These are phyloP conservation scores for Tupaia tana DNA, from an alignment of 2,113 vertebrate species.

Conservation along the genomic window DNA sequence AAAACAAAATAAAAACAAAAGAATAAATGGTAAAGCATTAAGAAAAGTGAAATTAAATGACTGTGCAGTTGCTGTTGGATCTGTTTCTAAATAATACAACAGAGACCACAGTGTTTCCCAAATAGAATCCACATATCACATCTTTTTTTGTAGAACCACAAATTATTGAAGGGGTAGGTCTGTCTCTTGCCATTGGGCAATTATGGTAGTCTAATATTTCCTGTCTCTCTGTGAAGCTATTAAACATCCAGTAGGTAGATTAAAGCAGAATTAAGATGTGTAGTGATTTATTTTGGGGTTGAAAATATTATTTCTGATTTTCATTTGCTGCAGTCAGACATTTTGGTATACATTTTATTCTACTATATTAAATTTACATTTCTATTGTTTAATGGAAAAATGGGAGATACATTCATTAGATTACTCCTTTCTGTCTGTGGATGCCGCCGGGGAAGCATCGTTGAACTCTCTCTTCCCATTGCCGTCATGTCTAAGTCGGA, in stretches of 20 bases:
- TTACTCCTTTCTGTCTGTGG: too few relatives aligned
- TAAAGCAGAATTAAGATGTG: constrained; percentile 15
- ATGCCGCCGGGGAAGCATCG: too few relatives aligned
- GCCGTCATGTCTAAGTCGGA: too few relatives aligned
- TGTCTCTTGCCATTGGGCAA: not conserved
- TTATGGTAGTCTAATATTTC: constrained; percentile 32
- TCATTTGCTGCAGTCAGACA: not conserved
- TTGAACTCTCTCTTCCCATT: too few relatives aligned
- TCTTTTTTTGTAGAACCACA: not conserved
- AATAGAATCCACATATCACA: constrained; percentile 16
- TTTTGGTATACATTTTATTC: constrained; percentile 10
- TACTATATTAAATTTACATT: constrained; percentile 31
- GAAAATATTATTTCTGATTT: constrained; percentile 52
- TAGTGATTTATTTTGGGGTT: constrained; percentile 28
- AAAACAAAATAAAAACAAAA: not conserved
- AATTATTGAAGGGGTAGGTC: constrained; percentile 34
- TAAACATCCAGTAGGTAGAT: constrained; percentile 10
- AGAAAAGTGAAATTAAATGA: constrained; percentile 42
- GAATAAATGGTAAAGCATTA: constrained; percentile 3
- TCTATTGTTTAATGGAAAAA: too few relatives aligned
- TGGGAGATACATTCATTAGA: too few relatives aligned
- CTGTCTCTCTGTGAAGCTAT: constrained; percentile 36
- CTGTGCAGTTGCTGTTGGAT: not conserved
- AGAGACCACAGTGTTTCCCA: not conserved
- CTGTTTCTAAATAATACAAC: constrained; percentile 33